phyloP scores from a whole-genome alignment of 64 coral and sea anemone species.

The Hydrozoanthus tunicans region DNA sequence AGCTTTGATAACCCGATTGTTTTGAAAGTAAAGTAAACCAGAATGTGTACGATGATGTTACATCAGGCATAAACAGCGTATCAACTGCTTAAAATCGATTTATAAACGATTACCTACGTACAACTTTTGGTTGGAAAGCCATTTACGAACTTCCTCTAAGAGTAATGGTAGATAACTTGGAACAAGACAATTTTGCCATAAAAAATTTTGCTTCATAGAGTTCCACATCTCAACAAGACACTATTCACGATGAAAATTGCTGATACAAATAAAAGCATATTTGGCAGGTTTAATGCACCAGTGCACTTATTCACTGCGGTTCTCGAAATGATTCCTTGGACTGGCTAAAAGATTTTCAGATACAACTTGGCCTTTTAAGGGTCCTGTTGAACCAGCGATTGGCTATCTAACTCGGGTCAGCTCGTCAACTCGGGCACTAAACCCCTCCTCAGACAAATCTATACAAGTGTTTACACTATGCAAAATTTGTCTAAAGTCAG shows the following conservation, averaged over 20 bases:
- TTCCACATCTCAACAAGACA: slow-evolving; percentile 24
- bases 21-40: too few species aligned
- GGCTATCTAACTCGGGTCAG: too few species aligned
- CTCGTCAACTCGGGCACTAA: too few species aligned
- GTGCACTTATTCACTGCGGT: slow-evolving; percentile 20
- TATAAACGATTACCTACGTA: slow-evolving; percentile 36
- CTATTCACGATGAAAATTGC: slow-evolving; percentile 5
- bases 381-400: too few species aligned
- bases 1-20: too few species aligned
- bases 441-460: too few species aligned
- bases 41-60: neutral
- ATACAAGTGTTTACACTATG: too few species aligned
- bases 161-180: slow-evolving; percentile 32
- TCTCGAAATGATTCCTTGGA: slow-evolving; percentile 7
- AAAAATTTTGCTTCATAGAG: slow-evolving; percentile 28
- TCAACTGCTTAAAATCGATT: slow-evolving; percentile 45
- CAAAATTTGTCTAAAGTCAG: too few species aligned
- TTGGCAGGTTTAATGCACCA: slow-evolving; percentile 17
- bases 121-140: slow-evolving; percentile 48
- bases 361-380: slow-evolving; percentile 24
- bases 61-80: slow-evolving; percentile 47
- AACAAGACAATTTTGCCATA: slow-evolving; percentile 21
- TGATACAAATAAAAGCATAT: slow-evolving; percentile 8
- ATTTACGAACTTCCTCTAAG: slow-evolving; percentile 42
- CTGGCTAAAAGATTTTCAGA: slow-evolving; percentile 25